These are phyloP conservation scores for Drosophila kuntzei DNA, from an alignment of 2,888 invertebrate species.

Conservation along the genomic window DNA sequence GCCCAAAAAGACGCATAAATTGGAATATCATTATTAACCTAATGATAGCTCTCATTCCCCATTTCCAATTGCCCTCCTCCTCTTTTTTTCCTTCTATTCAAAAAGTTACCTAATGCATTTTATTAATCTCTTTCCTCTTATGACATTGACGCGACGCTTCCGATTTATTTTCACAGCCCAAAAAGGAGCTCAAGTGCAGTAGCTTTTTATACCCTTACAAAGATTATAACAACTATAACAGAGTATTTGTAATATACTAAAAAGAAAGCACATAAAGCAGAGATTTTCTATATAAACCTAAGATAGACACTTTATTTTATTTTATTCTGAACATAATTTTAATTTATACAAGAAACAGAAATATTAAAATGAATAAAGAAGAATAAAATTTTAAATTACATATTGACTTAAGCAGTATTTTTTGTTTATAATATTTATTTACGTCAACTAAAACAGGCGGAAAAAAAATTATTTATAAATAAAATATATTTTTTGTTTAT, in stretches of 20 bases:
- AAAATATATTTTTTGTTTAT: no score
- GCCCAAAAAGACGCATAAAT: conserved; percentile 53
- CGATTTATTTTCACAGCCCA: conserved; percentile 30
- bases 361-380: no score
- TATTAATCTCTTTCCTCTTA: conserved; percentile 24
- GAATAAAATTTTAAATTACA: no score
- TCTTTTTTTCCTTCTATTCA: background rate
- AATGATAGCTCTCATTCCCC: conserved; percentile 16
- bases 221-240: background rate
- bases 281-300: no score
- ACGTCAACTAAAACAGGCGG: no score
- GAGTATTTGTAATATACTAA: background rate
- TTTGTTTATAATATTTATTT: no score
- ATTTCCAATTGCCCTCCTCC: background rate
- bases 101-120: conserved; percentile 20
- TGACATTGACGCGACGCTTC: conserved; percentile 57
- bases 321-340: no score
- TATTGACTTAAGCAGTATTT: no score
- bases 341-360: no score
- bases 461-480: no score
- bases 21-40: conserved; percentile 68
- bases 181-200: conserved; percentile 56
- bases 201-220: conserved; percentile 15
- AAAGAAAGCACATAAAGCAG: background rate
- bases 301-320: no score